phyloP scores from a whole-genome alignment of 2,888 invertebrate genomes.

The Erebia palarica region DNA sequence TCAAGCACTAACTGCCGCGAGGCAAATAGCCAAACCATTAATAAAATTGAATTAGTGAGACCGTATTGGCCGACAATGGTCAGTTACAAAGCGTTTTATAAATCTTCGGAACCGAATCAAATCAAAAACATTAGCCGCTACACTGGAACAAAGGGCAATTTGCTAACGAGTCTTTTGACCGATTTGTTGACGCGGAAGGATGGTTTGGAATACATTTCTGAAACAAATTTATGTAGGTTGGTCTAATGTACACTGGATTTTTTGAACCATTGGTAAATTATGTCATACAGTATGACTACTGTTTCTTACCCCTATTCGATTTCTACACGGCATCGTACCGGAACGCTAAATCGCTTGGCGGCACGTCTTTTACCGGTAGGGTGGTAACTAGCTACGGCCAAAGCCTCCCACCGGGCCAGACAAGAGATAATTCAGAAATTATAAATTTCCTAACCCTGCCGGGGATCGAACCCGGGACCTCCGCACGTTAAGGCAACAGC shows the following conservation, averaged over 20 bases:
- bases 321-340: no score
- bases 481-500: no score
- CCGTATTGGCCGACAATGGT: constrained; percentile 60
- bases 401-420: no score
- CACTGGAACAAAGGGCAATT: constrained; percentile 39
- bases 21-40: constrained; percentile 59
- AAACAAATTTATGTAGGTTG: no score
- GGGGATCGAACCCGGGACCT: no score
- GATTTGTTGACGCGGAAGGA: constrained; percentile 35
- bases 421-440: no score
- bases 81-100: constrained; percentile 52
- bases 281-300: no score
- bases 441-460: no score
- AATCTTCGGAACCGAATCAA: constrained; percentile 50
- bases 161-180: constrained; percentile 39
- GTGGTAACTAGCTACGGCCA: no score
- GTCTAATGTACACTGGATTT: constrained; percentile 9
- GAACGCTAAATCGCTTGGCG: no score
- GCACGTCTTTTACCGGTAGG: no score
- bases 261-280: constrained; percentile 44
- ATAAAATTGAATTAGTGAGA: constrained; percentile 65
- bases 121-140: constrained; percentile 38
- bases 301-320: no score
- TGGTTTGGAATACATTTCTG: constrained; percentile 28
- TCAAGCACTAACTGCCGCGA: constrained; percentile 40